A percentile compares a stretch with the other conserved stretches of the same genome.
phyloP scores from a whole-genome alignment of 1,140 invertebrate species.

The Trichonephila clavata region DNA sequence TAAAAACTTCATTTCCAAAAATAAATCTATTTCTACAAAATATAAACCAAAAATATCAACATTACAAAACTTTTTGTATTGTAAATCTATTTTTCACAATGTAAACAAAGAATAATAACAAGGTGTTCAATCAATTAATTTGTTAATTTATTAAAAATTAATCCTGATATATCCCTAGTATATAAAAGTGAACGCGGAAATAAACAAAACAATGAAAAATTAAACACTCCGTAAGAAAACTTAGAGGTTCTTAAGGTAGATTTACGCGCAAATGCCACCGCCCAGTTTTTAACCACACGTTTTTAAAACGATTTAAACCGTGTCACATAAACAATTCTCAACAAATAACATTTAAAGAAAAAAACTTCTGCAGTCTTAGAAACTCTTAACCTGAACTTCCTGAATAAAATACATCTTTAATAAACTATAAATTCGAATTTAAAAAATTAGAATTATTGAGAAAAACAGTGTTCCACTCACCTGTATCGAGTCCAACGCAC shows the following conservation, averaged over 20 bases:
- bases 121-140: background rate
- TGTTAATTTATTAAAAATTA: background rate
- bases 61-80: no score
- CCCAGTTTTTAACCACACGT: slow-evolving; percentile 2
- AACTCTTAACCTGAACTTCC: background rate
- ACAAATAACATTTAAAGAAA: background rate
- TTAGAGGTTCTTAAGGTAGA: no score
- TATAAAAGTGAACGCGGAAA: background rate
- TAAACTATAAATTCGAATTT: background rate
- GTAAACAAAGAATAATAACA: background rate
- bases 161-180: background rate
- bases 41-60: no score
- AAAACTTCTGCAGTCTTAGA: background rate
- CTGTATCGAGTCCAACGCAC: slow-evolving; percentile 54
- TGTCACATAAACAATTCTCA: background rate
- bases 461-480: slow-evolving; percentile 27
- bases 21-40: no score
- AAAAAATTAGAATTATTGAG: background rate
- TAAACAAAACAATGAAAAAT: background rate
- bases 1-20: no score
- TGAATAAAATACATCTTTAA: background rate
- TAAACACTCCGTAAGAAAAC: background rate
- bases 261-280: slow-evolving; percentile 25
- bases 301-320: slow-evolving; percentile 28
- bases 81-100: background rate